Conservation (phyloP, 1,140 invertebrate genomes). For the Drosophila prosaltans region DNA sequence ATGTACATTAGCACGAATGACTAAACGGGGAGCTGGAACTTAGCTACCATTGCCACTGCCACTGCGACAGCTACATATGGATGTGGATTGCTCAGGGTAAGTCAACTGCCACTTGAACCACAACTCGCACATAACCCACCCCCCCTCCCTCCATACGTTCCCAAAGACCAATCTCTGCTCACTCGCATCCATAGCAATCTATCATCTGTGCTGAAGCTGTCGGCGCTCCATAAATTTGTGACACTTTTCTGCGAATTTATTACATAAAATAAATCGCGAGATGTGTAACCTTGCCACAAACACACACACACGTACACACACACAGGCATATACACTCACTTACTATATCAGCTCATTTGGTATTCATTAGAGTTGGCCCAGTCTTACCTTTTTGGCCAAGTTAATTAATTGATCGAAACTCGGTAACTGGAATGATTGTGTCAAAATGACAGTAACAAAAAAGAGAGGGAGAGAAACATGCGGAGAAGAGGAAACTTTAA, state of each 20-base stretch:
- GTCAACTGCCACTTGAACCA: slow-evolving; percentile 34
- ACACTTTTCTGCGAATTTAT: slow-evolving; percentile 78
- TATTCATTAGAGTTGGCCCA: slow-evolving; percentile 68
- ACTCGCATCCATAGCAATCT: slow-evolving; percentile 60
- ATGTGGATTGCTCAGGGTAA: slow-evolving; percentile 42
- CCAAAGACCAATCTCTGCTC: slow-evolving; percentile 34
- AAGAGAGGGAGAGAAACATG: slow-evolving; percentile 12
- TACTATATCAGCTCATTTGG: slow-evolving; percentile 64
- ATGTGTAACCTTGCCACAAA: slow-evolving; percentile 33
- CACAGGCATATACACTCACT: no score
- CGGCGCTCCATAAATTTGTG: slow-evolving; percentile 75
- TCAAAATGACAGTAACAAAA: slow-evolving; percentile 35
- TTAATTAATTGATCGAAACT: slow-evolving; percentile 75
- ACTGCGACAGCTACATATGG: slow-evolving; percentile 48
- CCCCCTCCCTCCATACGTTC: not conserved
- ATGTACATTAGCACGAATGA: slow-evolving; percentile 70
- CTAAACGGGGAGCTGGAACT: slow-evolving; percentile 45
- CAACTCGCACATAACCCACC: not conserved
- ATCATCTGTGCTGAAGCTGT: slow-evolving; percentile 65
- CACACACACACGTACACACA: slow-evolving; percentile 3
- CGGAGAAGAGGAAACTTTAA: slow-evolving; percentile 24
- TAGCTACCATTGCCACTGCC: not conserved
- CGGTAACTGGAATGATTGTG: slow-evolving; percentile 32
- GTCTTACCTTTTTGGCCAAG: slow-evolving; percentile 58
- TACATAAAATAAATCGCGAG: slow-evolving; percentile 72